These are phyloP conservation scores for Achlya flavicornis DNA, from an alignment of 2,888 invertebrate species.

Conservation along the genomic window DNA sequence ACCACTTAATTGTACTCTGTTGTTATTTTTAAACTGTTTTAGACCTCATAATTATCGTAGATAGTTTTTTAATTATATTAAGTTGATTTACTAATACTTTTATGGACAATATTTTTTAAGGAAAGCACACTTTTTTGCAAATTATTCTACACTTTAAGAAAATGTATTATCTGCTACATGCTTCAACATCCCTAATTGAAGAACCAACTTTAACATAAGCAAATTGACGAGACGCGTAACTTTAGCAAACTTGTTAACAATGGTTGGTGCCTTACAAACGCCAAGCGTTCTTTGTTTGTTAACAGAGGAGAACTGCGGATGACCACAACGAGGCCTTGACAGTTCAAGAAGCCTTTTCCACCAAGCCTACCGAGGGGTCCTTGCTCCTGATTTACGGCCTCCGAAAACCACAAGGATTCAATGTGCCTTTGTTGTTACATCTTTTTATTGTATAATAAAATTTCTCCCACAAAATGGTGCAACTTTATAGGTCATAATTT, in stretches of 20 bases:
- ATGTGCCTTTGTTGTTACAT: conserved; percentile 78
- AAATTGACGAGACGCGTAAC: not conserved
- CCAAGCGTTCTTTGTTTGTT: conserved; percentile 54
- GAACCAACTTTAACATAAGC: too few relatives aligned
- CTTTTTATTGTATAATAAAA: conserved; percentile 83
- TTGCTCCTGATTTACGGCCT: conserved; percentile 80
- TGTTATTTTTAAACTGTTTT: conserved; percentile 63
- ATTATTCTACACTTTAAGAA: too few relatives aligned
- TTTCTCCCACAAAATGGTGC: conserved; percentile 75
- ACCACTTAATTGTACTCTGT: conserved; percentile 43
- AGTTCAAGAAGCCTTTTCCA: conserved; percentile 74
- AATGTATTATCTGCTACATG: too few relatives aligned
- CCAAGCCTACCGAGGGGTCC: conserved; percentile 60
- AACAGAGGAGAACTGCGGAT: conserved; percentile 55
- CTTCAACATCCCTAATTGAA: too few relatives aligned
- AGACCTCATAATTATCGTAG: conserved; percentile 12
- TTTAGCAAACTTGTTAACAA: not conserved
- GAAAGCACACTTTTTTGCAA: too few relatives aligned
- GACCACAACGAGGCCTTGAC: conserved; percentile 78
- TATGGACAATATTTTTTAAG: not conserved
- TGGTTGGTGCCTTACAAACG: conserved; percentile 25
- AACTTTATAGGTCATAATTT: conserved; percentile 80
- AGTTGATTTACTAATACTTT: conserved; percentile 10
- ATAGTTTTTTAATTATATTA: conserved; percentile 11
- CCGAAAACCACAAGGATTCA: conserved; percentile 79